Evolutionary conservation across 2,113 vertebrate genomes (phyloP).

Genomic region (Anthoscopus minutus): DNA sequence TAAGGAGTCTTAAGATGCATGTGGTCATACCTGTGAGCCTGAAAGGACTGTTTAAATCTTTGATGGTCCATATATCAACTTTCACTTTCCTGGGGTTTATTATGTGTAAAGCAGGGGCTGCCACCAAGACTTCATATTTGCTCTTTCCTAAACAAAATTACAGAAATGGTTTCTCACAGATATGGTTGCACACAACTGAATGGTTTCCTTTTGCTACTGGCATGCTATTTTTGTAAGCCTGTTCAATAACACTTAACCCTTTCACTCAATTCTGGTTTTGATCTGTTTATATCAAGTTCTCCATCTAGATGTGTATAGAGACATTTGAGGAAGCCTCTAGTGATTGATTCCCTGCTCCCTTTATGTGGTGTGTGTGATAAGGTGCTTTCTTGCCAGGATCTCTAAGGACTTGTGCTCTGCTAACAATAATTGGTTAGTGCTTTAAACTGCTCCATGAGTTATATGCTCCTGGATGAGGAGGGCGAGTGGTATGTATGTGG

Average conservation of each 20-base stretch:
- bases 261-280: not conserved
- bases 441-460: not conserved
- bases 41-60: not conserved
- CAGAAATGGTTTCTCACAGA: not conserved
- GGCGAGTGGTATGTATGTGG: not conserved
- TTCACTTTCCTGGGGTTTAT: not conserved
- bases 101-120: not conserved
- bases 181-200: not conserved
- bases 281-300: not conserved
- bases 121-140: not conserved
- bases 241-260: not conserved
- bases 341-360: not conserved
- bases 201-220: not conserved
- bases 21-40: not conserved
- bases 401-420: not conserved
- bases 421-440: not conserved
- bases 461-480: not conserved
- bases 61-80: not conserved
- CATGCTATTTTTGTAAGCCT: not conserved
- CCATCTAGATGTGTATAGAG: not conserved
- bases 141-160: not conserved
- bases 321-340: not conserved
- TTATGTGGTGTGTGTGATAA: not conserved
- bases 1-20: not conserved
- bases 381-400: not conserved